Percentiles rank a stretch among this genome's conserved stretches.
Conservation (phyloP, 2,797 vertebrate genomes). For the Mormyrops boulengeri region DNA sequence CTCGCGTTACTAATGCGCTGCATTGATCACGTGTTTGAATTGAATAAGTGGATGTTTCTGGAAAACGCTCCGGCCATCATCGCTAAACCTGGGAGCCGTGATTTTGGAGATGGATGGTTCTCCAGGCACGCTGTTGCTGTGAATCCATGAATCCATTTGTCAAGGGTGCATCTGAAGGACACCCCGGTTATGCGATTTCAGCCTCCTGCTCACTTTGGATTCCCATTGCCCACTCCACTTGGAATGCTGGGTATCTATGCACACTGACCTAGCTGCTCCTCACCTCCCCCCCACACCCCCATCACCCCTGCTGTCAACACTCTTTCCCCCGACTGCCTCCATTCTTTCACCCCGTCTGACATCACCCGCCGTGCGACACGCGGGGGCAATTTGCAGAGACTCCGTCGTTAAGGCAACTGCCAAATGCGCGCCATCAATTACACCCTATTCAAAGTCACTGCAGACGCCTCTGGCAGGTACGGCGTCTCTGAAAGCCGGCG, state of each 20-base stretch:
- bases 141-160: neutral
- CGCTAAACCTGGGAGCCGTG: neutral
- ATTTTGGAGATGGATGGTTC: neutral
- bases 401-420: neutral
- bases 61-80: neutral
- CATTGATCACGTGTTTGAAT: neutral
- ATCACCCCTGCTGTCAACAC: neutral
- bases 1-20: neutral
- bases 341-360: neutral
- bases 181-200: neutral
- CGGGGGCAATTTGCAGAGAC: neutral
- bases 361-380: neutral
- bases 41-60: neutral
- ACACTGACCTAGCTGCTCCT: neutral
- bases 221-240: neutral
- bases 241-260: neutral
- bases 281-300: neutral
- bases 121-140: neutral
- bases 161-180: neutral
- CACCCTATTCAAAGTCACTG: neutral
- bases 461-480: neutral
- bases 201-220: neutral
- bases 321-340: neutral
- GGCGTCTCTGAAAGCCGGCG: neutral
- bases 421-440: neutral